Base-by-base conservation (phyloP, 2,888 invertebrate species). In the Sarcophaga subvicina region DNA sequence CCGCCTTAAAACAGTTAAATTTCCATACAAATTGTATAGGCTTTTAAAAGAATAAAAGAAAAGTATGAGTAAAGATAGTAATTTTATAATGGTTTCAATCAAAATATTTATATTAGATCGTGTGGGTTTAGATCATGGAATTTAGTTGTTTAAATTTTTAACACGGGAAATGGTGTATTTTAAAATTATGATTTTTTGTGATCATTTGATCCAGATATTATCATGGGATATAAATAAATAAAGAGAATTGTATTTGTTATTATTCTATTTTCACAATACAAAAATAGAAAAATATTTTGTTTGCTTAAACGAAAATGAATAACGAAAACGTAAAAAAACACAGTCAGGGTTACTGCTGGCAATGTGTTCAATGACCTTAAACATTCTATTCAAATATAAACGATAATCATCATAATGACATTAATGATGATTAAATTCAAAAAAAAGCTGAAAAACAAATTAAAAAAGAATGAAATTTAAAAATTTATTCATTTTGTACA, bases 291-390 rank as follows among this genome's bases (percentile, higher is more conserved):
- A 70, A 54, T 54, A 54, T 54, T 54, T 54, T 63, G 37, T 72
- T n/a, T 10, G 54, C 17, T 54, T 54, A 17, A 54, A 54, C 3
- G 17, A 54, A 54, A 54, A 54, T 37, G 37, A 54, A 54, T 54
- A 54, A 63, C 6, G n/a, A 49, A 67, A 20, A n/a, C 27, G 8
- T 79, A 49, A 54, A 63, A 66, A 67, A 60, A 78, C 17, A 67
- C 54, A 66, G 20, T 78, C 83, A 70, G 71, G 83, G 78, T 79
- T 71, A 71, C 54, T 80, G 25, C 54, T 80, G 25, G 66, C 67
- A 78, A 62, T 67, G 66, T 87, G 87, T 87, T 71, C 83, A 87
- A 81, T 81, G 81, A 87, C 83, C 87, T 87, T 81, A 77, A 83
- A 83, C n/a, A 83, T 72, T 66, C 60, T 54, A 12, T 82, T 45